A percentile compares a stretch with the other conserved stretches of the same genome.
Evolutionary conservation across 2,888 invertebrate species (phyloP).

Genomic region (Macroteleia sp.): DNA sequence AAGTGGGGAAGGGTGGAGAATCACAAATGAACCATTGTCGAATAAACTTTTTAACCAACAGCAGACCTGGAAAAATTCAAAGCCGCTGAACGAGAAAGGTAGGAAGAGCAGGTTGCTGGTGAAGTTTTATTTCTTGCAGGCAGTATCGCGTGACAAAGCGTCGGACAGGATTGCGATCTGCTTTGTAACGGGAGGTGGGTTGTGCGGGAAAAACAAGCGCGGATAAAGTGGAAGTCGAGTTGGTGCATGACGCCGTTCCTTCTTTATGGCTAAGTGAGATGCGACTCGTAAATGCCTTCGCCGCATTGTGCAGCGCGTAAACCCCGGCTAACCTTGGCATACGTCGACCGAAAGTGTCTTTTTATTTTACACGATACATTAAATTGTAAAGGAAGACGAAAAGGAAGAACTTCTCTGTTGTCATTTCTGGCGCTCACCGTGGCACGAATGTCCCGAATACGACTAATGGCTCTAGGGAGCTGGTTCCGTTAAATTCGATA

Average conservation of each 20-base stretch:
- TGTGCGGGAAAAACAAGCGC: conserved; percentile 26
- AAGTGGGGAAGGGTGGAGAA: conserved; percentile 13
- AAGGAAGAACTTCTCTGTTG: conserved; percentile 3
- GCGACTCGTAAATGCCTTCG: conserved; percentile 56
- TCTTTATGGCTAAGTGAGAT: conserved; percentile 57
- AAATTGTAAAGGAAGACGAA: conserved; percentile 41
- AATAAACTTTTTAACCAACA: conserved; percentile 48
- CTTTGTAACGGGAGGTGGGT: conserved; percentile 26
- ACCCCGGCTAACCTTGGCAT: conserved; percentile 61
- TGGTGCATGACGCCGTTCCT: conserved; percentile 46
- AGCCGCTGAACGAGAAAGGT: conserved; percentile 19
- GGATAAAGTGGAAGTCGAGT: conserved; percentile 53
- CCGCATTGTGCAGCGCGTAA: conserved; percentile 48
- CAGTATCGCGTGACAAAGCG: conserved; percentile 62
- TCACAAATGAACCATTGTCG: conserved; percentile 60
- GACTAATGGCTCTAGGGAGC: conserved; percentile 24
- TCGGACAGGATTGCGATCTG: conserved; percentile 59
- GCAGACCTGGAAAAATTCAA: conserved; percentile 46
- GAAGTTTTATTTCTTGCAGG: conserved; percentile 36
- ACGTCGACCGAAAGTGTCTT: conserved; percentile 46
- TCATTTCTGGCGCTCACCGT: conserved; percentile 17
- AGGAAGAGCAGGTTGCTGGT: conserved; percentile 32
- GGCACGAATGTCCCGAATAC: conserved; percentile 12
- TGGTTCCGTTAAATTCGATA: conserved; percentile 27
- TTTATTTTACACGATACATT: conserved; percentile 55